Conservation (phyloP, 2,797 vertebrate genomes). For the Sebastes aleutianus region DNA sequence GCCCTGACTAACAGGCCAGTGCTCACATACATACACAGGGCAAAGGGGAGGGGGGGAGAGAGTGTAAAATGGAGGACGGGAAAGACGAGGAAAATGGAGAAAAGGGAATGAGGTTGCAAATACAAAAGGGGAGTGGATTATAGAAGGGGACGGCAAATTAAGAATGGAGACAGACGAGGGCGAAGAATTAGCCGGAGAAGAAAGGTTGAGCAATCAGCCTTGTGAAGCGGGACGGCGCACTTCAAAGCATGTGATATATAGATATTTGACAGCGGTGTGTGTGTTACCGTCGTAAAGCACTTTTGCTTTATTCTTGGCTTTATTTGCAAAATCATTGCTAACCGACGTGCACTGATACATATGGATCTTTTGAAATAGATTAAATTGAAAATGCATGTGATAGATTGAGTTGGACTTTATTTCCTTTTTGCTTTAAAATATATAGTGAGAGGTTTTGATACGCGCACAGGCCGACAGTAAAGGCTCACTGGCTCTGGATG, state of each 20-base stretch:
- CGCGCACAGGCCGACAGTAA: neutral
- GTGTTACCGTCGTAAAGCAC: neutral
- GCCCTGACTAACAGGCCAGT: slow-evolving; percentile 28
- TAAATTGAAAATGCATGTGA: neutral
- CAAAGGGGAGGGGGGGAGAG: neutral
- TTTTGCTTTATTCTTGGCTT: neutral
- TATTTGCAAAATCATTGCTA: neutral
- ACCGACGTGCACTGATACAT: neutral
- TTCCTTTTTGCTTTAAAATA: neutral
- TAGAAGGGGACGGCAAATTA: neutral
- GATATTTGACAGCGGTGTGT: neutral
- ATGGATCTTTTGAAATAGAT: neutral
- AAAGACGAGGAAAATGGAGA: slow-evolving; percentile 4
- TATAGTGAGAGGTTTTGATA: neutral
- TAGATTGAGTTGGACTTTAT: neutral
- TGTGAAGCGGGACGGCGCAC: neutral
- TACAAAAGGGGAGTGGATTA: neutral
- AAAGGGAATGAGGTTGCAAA: neutral
- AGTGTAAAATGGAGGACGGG: slow-evolving; percentile 13
- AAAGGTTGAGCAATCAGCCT: slow-evolving; percentile 3
- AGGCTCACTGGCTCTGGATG: slow-evolving; percentile 12
- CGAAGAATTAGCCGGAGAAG: neutral
- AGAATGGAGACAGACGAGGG: slow-evolving; percentile 10
- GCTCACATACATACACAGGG: slow-evolving; percentile 16
- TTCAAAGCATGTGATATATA: neutral